Percentiles rank a stretch among this genome's conserved stretches.
These are phyloP conservation scores for Liasis olivaceus DNA, from an alignment of 2,797 vertebrate genomes.

Conservation along the genomic window DNA sequence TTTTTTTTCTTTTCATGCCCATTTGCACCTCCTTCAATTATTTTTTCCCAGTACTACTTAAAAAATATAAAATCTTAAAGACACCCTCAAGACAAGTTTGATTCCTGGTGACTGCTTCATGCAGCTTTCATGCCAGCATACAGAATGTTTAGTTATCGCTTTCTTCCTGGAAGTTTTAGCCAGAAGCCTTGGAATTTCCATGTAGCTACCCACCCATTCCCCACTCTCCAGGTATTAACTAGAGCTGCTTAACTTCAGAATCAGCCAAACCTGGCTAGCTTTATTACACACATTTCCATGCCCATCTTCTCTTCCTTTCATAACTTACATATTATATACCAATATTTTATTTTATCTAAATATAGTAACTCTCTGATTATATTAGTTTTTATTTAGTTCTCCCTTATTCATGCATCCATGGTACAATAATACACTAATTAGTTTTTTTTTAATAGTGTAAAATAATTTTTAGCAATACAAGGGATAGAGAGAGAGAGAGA, in stretches of 20 bases:
- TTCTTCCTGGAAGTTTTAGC: neutral
- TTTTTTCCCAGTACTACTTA: neutral
- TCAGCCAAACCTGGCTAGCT: neutral
- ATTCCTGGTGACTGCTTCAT: neutral
- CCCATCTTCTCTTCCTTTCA: neutral
- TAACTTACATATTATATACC: neutral
- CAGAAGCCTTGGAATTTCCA: neutral
- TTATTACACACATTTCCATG: too few species aligned
- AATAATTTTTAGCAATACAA: neutral
- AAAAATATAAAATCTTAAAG: neutral
- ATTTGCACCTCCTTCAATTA: neutral
- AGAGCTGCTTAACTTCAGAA: neutral
- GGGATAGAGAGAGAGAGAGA: too few species aligned
- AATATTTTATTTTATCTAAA: neutral
- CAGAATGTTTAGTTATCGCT: neutral
- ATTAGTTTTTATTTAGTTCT: neutral
- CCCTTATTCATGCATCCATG: neutral
- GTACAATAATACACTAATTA: neutral
- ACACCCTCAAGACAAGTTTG: neutral
- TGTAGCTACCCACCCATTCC: neutral
- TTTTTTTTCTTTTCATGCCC: neutral
- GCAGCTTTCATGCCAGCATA: neutral
- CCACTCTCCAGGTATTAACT: neutral
- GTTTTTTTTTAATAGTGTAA: neutral
- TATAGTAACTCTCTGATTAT: neutral